These are phyloP conservation scores for Cyphotilapia sp. DNA, from an alignment of 2,113 vertebrate species.

Conservation along the genomic window DNA sequence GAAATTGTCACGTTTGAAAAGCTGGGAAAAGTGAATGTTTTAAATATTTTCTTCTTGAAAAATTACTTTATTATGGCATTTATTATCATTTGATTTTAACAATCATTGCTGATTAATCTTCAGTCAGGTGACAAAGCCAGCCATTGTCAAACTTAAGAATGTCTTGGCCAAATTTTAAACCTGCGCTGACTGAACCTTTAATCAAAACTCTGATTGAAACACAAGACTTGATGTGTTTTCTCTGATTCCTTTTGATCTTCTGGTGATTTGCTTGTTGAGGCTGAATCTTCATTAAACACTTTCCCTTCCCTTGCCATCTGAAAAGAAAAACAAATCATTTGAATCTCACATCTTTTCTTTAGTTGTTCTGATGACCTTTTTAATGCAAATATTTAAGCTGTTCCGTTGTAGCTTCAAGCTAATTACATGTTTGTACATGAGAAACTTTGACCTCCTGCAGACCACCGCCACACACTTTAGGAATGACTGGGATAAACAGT, in stretches of 20 bases:
- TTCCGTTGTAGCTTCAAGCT: not conserved
- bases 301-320: not conserved
- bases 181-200: rapidly evolving
- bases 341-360: not conserved
- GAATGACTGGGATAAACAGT: not conserved
- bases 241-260: not conserved
- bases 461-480: not conserved
- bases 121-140: not conserved
- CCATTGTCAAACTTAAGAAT: not conserved
- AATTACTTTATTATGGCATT: not conserved
- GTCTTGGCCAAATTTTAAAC: not conserved
- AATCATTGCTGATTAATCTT: not conserved
- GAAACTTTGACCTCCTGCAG: not conserved
- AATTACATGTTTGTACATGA: not conserved
- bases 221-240: not conserved
- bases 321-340: not conserved
- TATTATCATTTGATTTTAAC: not conserved
- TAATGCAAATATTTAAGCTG: not conserved
- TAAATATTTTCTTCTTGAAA: not conserved
- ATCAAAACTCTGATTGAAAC: not conserved
- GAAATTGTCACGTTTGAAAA: not conserved
- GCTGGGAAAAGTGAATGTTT: not conserved
- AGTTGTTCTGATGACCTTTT: not conserved
- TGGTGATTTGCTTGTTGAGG: not conserved
- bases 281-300: not conserved